Evolutionary conservation across 1,140 invertebrate species (phyloP), one percentile per base, ranked within the genome.

Genomic region (Galleria mellonella): DNA sequence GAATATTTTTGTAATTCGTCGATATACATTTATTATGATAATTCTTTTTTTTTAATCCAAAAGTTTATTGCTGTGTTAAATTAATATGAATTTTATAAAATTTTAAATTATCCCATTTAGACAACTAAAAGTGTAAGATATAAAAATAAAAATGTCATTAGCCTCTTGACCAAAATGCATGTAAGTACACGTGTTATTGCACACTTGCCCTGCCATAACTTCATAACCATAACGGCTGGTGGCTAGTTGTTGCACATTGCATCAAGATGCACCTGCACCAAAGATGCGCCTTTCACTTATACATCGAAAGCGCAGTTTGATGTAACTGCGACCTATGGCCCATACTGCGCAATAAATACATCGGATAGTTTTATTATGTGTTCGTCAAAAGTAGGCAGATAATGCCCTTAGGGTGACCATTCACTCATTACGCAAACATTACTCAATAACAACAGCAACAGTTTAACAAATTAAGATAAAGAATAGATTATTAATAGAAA

Each of bases 231-330:
- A 47, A 23, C 2, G 55, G 39, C 32, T 51, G 23, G 32, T 35
- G 47, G 43, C 42, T 52, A 54, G 39, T 32, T 51, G 23, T 31
- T 35, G 47, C 40, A 39, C 50, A 58, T 51, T 54, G 51, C 51
- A 38, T 45, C 32, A 46, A 33, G 36, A 46, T 67, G 58, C 76
- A 75, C 72, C 76, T 77, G 67, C 45, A 23, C 2, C 17, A 55
- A 62, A 55, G 72, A 77, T 72, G 73, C 59, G 61, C 76, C 76
- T 81, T 81, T 81, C 76, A 77, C 73, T 77, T 56, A 54, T 60
- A n/a, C n/a, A 73, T 73, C 60, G 76, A 77, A 77, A 81, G 73
- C 73, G 73, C 71, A 75, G 57, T 43, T 55, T 72, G 73, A 75
- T 65, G 76, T 68, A 77, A 75, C 55, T 32, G 31, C 53, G 67